Base-by-base conservation (phyloP, 2,888 invertebrate species). In the Rhogogaster chlorosoma region DNA sequence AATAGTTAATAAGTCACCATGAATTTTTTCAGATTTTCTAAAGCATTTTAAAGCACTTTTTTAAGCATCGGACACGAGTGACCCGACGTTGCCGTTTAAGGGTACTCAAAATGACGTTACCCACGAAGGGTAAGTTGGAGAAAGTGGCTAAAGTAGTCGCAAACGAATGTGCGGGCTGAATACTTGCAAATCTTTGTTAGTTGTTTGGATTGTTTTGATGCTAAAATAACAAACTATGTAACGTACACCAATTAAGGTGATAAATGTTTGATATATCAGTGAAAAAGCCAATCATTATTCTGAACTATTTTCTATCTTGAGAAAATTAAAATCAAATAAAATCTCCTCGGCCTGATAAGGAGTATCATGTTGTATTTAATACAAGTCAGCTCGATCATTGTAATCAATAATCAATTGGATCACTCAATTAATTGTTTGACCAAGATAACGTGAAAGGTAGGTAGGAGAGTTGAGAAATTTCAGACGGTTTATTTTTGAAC, bases 401-500 rank as follows among this genome's bases (percentile, higher is more conserved):
- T 77, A 29, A 53, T 77, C 77, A 49, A n/a, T 49, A 10, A 53
- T 73, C 49, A 77, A 49, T 77, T 1, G 32, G 53, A 49, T 77
- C 29, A 26, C n/a, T 18, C 49, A 38, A 77, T 77, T 38, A 53
- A 53, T 49, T 38, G n/a, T 77, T 45, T 49, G 77, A 32, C 53
- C 77, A 77, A 77, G 77, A 77, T 77, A 29, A 53, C 49, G 36
- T 49, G 53, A 29, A 29, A 49, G 77, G 26, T 15, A 53, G 32
- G 18, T 32, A 49, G 29, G 29, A 49, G 29, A 49, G 53, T 53
- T 10, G 32, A 73, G 22, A 77, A 49, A 77, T 77, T 77, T 49
- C 18, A 29, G 32, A 49, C 22, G 53, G 26, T 49, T 77, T 29
- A 77, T 77, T 77, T 77, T 77, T 77, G 53, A 49, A 77, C 29